Conservation (phyloP, 2,113 vertebrate genomes). For the Podarcis cretensis region DNA sequence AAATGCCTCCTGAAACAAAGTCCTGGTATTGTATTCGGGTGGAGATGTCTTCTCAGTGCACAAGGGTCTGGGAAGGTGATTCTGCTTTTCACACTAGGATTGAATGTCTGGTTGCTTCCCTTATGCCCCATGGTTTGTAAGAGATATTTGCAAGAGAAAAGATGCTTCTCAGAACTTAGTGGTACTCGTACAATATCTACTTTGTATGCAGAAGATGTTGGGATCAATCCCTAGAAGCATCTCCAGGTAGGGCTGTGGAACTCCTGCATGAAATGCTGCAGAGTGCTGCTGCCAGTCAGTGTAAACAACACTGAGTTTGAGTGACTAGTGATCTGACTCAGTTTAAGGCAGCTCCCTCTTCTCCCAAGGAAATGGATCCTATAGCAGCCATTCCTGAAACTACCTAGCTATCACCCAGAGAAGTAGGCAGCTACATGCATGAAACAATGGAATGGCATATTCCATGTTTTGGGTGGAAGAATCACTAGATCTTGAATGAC, state of each 20-base stretch:
- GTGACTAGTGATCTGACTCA: too few species aligned
- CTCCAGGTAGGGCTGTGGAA: too few species aligned
- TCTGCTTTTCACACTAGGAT: not conserved
- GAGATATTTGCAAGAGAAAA: not conserved
- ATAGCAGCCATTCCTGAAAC: not conserved
- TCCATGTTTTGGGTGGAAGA: constrained; percentile 1
- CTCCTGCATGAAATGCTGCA: too few species aligned
- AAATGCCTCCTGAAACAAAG: not conserved
- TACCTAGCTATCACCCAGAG: not conserved
- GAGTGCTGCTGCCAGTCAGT: too few species aligned
- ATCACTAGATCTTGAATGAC: constrained; percentile 26
- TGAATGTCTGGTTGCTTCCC: not conserved
- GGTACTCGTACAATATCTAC: too few species aligned
- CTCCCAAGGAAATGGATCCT: not conserved
- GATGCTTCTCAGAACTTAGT: too few species aligned
- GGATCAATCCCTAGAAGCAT: too few species aligned
- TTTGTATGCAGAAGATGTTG: too few species aligned
- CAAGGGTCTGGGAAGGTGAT: not conserved
- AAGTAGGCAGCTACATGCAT: not conserved
- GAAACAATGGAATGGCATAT: not conserved
- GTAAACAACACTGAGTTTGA: too few species aligned
- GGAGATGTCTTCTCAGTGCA: too few species aligned
- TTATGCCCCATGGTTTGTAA: not conserved
- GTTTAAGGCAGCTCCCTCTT: too few species aligned
- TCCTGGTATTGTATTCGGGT: too few species aligned